Conservation (phyloP, 2,113 vertebrate species). For the Pachycephala philippinensis region DNA sequence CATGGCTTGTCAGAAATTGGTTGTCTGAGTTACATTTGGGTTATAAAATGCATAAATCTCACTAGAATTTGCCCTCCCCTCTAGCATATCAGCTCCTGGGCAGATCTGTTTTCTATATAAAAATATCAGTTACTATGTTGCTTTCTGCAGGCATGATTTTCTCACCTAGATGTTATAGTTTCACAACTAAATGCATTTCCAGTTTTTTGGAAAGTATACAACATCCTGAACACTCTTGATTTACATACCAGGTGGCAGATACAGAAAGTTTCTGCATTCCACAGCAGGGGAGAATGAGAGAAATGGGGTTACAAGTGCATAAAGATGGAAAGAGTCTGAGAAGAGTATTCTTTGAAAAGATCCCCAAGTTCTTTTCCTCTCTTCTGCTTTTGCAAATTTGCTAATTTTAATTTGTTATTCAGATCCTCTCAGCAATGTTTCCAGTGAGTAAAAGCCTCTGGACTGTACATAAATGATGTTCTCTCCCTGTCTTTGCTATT, state of each 20-base stretch:
- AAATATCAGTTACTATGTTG: background rate
- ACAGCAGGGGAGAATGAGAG: background rate
- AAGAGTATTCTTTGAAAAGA: background rate
- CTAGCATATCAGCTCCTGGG: background rate
- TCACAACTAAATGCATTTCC: constrained; percentile 27
- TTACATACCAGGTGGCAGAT: constrained; percentile 1
- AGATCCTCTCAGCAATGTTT: background rate
- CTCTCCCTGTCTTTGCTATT: background rate
- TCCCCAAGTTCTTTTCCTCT: background rate
- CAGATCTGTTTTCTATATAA: constrained; percentile 11
- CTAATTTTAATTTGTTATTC: constrained; percentile 19
- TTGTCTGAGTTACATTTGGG: background rate
- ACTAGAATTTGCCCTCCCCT: background rate
- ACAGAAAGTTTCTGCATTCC: background rate
- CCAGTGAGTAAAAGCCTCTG: background rate
- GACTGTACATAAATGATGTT: background rate
- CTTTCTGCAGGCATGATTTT: constrained; percentile 18
- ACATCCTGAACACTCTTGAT: background rate
- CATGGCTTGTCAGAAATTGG: background rate
- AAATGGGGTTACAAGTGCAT: background rate
- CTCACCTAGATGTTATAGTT: background rate
- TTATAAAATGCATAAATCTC: background rate
- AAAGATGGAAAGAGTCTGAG: background rate
- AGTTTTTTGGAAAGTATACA: background rate
- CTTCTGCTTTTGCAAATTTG: background rate